Percentiles rank a stretch among this genome's conserved stretches.
Evolutionary conservation across 1,140 invertebrate species (phyloP).

Genomic region (Brachionus manjavacas): DNA sequence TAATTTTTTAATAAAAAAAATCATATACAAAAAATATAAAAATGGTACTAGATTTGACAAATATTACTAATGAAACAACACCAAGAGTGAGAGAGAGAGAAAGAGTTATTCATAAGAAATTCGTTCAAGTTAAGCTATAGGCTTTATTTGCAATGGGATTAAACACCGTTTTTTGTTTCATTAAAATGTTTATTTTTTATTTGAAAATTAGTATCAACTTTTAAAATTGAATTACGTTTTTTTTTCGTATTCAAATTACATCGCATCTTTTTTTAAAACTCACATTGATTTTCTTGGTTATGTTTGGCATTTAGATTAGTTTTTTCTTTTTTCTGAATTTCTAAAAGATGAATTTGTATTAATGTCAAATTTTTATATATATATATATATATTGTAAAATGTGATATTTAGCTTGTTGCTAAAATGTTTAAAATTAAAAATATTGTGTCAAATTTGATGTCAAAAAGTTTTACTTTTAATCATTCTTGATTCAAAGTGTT

Average conservation of each 20-base stretch:
- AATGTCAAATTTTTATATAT: neutral
- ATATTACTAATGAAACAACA: neutral
- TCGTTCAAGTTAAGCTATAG: neutral
- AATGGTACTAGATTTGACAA: conserved; percentile 3
- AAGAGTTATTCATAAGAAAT: neutral
- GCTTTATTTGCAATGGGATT: conserved; percentile 18
- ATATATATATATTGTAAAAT: neutral
- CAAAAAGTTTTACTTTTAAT: too few species aligned
- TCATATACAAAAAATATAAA: neutral
- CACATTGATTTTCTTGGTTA: neutral
- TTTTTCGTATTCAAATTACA: neutral
- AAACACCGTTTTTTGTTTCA: conserved; percentile 33
- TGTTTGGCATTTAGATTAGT: neutral
- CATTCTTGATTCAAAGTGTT: too few species aligned
- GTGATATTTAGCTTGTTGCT: neutral
- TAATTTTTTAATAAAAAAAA: neutral
- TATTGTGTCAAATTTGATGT: neutral
- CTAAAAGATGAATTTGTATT: neutral
- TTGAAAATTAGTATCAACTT: conserved; percentile 1
- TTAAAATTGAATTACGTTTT: neutral
- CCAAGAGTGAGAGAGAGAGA: neutral
- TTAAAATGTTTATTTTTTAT: conserved; percentile 26
- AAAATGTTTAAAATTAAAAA: neutral
- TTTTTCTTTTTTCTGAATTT: neutral
- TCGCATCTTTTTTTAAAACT: neutral